A percentile compares a stretch with the other conserved stretches of the same genome.
Conservation (phyloP, 2,113 vertebrate species). For the Cygnus buccinator region DNA sequence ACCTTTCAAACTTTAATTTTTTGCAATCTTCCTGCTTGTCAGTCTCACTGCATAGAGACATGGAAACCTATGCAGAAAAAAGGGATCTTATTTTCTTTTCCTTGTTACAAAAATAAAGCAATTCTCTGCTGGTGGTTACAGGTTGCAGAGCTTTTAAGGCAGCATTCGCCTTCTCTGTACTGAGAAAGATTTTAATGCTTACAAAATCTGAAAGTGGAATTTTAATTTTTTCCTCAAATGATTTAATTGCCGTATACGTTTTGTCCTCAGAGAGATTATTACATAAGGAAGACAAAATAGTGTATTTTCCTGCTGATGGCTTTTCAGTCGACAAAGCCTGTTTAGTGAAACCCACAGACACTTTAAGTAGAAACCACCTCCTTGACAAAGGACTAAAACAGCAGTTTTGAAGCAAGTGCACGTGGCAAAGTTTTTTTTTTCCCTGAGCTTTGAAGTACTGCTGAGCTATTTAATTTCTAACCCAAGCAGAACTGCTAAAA, state of each 20-base stretch:
- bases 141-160: not conserved
- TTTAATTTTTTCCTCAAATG: not conserved
- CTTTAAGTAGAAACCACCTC: not conserved
- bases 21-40: not conserved
- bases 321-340: not conserved
- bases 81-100: not conserved
- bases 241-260: not conserved
- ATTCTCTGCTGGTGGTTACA: not conserved
- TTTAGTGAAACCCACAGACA: not conserved
- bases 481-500: not conserved
- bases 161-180: not conserved
- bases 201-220: not conserved
- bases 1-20: not conserved
- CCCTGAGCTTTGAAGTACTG: not conserved
- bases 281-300: not conserved
- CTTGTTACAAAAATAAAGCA: not conserved
- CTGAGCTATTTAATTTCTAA: not conserved
- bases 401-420: not conserved
- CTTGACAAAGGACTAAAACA: not conserved
- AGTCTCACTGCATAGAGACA: fast-evolving
- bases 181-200: not conserved
- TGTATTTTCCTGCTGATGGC: not conserved
- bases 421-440: not conserved
- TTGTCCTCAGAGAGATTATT: not conserved
- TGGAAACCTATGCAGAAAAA: not conserved